phyloP scores from a whole-genome alignment of 1,140 invertebrate genomes.

The Leptopilina boulardi region DNA sequence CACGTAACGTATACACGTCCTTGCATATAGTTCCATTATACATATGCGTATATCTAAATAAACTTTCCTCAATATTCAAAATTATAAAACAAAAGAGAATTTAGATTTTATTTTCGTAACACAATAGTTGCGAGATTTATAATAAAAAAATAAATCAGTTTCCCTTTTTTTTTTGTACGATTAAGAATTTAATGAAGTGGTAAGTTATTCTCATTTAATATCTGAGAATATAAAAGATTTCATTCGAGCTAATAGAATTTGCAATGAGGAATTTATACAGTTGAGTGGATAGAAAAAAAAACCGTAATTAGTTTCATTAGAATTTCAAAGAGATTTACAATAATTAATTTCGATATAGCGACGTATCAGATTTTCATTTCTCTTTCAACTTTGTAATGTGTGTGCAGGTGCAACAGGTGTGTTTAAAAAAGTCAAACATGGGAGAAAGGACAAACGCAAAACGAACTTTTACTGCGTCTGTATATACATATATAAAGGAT shows the following conservation, averaged over 20 bases:
- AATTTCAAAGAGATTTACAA: not conserved
- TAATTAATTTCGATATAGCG: conserved; percentile 17
- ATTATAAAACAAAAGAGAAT: not conserved
- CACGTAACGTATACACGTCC: conserved; percentile 33
- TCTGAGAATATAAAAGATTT: not conserved
- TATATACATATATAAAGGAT: not conserved
- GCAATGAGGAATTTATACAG: not conserved
- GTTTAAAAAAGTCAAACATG: not conserved
- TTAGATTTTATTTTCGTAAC: not conserved
- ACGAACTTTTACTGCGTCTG: not conserved
- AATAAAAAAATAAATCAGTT: not conserved
- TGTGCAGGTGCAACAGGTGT: conserved; percentile 32
- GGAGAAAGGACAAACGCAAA: conserved; percentile 24
- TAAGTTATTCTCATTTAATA: conserved; percentile 27
- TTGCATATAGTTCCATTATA: conserved; percentile 27
- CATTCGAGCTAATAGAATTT: not conserved
- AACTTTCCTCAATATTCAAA: not conserved
- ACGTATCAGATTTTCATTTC: conserved; percentile 23
- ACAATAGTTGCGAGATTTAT: not conserved
- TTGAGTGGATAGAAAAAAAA: not conserved
- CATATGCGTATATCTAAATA: not conserved
- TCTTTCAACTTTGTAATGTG: conserved; percentile 23
- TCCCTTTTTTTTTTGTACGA: not conserved
- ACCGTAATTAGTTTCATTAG: not conserved
- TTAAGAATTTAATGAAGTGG: conserved; percentile 15